Conservation (phyloP, 2,888 invertebrate genomes). For the Cheilosia grossa region DNA sequence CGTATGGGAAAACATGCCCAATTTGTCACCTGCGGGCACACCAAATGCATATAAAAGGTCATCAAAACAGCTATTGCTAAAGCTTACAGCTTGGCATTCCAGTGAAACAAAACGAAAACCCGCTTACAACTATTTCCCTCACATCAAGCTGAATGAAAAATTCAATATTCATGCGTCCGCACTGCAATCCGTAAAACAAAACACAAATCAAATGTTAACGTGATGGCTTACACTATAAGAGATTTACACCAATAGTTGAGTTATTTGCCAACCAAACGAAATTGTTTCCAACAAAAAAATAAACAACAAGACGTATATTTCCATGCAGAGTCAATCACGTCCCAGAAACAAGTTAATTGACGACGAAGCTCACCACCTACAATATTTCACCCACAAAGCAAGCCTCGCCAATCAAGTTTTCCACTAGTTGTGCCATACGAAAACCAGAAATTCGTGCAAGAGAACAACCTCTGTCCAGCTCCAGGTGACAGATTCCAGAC, state of each 20-base stretch:
- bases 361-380: constrained; percentile 58
- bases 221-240: constrained; percentile 3
- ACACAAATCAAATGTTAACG: background rate
- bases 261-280: background rate
- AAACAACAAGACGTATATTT: background rate
- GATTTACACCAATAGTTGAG: constrained; percentile 1
- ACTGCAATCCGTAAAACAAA: background rate
- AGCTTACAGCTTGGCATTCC: too few relatives aligned
- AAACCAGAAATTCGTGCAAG: constrained; percentile 38
- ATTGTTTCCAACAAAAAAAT: background rate
- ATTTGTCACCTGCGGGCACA: too few relatives aligned
- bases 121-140: too few relatives aligned
- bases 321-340: constrained; percentile 33
- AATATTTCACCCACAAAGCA: constrained; percentile 51
- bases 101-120: too few relatives aligned
- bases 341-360: constrained; percentile 30
- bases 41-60: too few relatives aligned
- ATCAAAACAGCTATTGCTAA: too few relatives aligned
- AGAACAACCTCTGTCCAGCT: background rate
- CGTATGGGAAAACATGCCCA: too few relatives aligned
- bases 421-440: background rate
- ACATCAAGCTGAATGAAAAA: background rate
- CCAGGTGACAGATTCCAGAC: background rate
- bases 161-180: background rate
- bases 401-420: constrained; percentile 41